These are phyloP conservation scores for Lepidurus apus DNA, from an alignment of 1,140 invertebrate species.

Conservation along the genomic window DNA sequence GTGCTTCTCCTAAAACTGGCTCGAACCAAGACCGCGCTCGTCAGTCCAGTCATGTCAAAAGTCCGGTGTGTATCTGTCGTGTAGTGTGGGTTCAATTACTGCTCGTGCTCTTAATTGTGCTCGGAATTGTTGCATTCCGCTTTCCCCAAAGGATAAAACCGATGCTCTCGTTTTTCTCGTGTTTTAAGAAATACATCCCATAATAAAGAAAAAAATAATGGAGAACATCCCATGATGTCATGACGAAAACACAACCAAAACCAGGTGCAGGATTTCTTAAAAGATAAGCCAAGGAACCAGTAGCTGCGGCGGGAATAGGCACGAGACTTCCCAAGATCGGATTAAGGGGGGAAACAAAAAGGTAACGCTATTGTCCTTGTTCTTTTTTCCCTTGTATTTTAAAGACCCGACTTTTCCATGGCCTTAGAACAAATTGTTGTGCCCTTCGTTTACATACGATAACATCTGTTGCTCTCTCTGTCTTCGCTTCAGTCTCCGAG, in stretches of 20 bases:
- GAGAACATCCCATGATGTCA: no score
- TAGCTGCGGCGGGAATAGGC: no score
- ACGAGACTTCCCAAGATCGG: background rate
- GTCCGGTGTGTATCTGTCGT: background rate
- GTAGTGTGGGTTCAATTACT: background rate
- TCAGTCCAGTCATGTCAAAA: conserved; percentile 9
- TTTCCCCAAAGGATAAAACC: no score
- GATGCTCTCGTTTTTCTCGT: no score
- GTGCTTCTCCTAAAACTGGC: conserved; percentile 6
- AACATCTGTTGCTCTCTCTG: conserved; percentile 21
- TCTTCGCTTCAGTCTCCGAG: background rate
- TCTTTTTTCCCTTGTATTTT: background rate
- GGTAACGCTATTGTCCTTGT: background rate
- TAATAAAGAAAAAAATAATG: no score
- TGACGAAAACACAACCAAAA: no score
- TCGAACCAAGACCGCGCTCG: background rate
- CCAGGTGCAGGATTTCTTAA: no score
- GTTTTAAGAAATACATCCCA: no score
- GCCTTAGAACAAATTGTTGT: conserved; percentile 5
- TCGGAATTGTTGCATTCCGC: background rate
- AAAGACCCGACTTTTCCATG: background rate
- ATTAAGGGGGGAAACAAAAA: background rate
- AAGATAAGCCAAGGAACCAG: no score
- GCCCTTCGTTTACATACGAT: conserved; percentile 17
- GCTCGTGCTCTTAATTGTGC: background rate